A percentile compares a stretch with the other conserved stretches of the same genome.
These are phyloP conservation scores for Gulo gulo DNA, from an alignment of 2,113 vertebrate species.

Conservation along the genomic window DNA sequence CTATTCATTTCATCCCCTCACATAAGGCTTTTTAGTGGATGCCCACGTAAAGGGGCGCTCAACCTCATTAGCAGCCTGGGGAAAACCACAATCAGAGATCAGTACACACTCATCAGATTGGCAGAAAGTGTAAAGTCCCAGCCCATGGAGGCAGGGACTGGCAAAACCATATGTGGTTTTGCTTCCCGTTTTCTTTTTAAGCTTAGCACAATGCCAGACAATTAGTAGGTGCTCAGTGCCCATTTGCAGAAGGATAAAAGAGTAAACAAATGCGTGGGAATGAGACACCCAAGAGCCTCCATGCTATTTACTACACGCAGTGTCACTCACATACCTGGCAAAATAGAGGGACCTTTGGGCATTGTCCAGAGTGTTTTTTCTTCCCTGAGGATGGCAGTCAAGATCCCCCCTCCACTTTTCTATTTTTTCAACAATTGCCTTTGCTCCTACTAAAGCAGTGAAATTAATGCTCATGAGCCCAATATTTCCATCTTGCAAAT, in stretches of 20 bases:
- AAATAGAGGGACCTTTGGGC: neutral
- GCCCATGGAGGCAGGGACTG: neutral
- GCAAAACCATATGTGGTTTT: neutral
- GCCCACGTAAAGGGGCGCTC: neutral
- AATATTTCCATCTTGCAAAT: neutral
- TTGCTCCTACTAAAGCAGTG: neutral
- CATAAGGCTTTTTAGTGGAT: neutral
- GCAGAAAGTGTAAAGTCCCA: neutral
- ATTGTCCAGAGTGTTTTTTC: neutral
- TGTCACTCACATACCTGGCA: neutral
- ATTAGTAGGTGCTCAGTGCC: fast-evolving
- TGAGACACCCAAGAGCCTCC: neutral
- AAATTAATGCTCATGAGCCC: neutral
- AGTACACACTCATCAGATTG: neutral
- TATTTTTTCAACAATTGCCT: neutral
- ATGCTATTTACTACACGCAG: too few relatives aligned
- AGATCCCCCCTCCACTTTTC: neutral
- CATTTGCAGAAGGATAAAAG: neutral
- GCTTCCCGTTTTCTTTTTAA: neutral
- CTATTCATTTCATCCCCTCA: neutral
- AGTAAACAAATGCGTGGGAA: neutral
- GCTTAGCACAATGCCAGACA: neutral
- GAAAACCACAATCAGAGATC: neutral
- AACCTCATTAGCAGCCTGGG: neutral
- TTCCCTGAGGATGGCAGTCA: neutral